Conservation (phyloP, 2,888 invertebrate genomes). For the Hyalella azteca region DNA sequence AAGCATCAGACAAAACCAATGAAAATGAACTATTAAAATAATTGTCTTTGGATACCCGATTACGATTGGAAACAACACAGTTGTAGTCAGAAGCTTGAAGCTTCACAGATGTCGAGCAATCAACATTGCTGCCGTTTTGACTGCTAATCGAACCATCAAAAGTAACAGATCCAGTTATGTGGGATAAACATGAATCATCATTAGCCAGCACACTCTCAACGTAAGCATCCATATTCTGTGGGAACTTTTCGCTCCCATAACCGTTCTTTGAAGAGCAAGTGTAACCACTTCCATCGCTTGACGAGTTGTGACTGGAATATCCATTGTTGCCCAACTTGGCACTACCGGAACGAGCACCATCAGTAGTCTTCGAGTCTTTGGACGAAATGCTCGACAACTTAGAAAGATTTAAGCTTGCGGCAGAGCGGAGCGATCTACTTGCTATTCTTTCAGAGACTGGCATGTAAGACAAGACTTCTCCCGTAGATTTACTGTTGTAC, state of each 20-base stretch:
- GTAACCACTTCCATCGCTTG: background rate
- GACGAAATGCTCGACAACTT: background rate
- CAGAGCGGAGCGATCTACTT: background rate
- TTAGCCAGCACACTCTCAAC: background rate
- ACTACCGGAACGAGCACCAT: background rate
- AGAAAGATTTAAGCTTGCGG: background rate
- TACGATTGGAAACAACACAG: too few relatives aligned
- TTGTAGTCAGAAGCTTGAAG: too few relatives aligned
- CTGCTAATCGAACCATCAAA: background rate
- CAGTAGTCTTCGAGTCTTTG: background rate
- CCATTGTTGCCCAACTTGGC: background rate
- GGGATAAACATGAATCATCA: background rate
- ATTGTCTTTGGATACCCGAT: too few relatives aligned
- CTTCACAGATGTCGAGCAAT: background rate
- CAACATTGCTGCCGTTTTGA: background rate
- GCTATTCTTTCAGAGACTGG: conserved; percentile 7
- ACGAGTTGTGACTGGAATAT: background rate
- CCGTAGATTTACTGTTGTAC: background rate
- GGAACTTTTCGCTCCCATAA: background rate
- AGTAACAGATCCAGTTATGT: background rate
- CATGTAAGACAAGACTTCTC: conserved; percentile 4
- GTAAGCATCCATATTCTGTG: background rate
- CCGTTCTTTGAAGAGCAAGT: background rate
- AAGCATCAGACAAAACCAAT: too few relatives aligned
- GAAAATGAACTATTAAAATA: too few relatives aligned